Conservation (phyloP, 2,888 invertebrate genomes). For the Erebia palarica region DNA sequence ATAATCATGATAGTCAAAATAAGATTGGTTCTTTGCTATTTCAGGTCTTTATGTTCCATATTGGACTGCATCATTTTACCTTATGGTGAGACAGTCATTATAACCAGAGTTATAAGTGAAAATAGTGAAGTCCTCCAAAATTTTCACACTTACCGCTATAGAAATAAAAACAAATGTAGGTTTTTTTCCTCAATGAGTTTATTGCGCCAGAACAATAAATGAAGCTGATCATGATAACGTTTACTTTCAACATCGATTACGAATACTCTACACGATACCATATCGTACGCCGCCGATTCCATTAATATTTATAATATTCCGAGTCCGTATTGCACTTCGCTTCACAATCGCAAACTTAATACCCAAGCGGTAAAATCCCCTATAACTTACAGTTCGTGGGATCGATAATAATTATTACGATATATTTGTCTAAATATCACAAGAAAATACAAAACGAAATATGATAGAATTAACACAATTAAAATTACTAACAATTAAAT, state of each 20-base stretch:
- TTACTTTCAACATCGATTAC: conserved; percentile 83
- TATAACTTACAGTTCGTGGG: conserved; percentile 81
- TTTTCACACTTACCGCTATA: conserved; percentile 54
- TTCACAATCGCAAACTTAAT: conserved; percentile 67
- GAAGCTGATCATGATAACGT: conserved; percentile 81
- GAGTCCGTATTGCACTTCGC: conserved; percentile 76
- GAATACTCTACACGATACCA: conserved; percentile 77
- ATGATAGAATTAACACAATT: conserved; percentile 80
- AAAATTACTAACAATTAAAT: conserved; percentile 81
- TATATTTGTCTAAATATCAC: conserved; percentile 83
- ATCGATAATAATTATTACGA: conserved; percentile 65
- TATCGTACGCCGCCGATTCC: conserved; percentile 65
- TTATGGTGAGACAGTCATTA: neutral
- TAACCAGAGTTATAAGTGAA: neutral
- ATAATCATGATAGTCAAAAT: no score
- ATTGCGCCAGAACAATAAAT: conserved; percentile 82
- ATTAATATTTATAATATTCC: conserved; percentile 75
- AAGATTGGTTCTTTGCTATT: no score
- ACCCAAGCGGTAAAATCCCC: conserved; percentile 72
- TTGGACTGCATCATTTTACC: neutral
- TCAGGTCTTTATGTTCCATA: neutral
- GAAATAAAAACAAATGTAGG: conserved; percentile 72
- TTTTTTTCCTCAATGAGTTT: conserved; percentile 77
- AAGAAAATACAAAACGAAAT: conserved; percentile 82
- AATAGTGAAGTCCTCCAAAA: conserved; percentile 41